Conservation (phyloP, 2,888 invertebrate genomes). For the Scaptomyza flava region DNA sequence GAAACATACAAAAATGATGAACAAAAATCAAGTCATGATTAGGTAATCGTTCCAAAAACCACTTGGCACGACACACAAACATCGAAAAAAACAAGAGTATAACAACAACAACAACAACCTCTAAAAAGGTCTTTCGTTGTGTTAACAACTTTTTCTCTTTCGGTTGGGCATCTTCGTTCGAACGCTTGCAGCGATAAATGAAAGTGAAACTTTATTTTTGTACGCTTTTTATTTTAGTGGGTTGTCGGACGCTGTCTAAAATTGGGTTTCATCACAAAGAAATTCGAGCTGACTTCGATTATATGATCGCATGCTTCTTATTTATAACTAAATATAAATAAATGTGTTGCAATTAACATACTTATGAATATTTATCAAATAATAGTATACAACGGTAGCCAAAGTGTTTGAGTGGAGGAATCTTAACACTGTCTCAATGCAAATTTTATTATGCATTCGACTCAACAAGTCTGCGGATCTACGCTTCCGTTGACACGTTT, state of each 20-base stretch:
- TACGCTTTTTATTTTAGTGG: not conserved
- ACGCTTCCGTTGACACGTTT: constrained; percentile 52
- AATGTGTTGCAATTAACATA: constrained; percentile 33
- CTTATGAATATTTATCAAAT: constrained; percentile 29
- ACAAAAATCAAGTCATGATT: constrained; percentile 67
- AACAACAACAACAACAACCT: constrained; percentile 37
- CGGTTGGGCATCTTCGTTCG: constrained; percentile 44
- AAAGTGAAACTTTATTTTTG: constrained; percentile 49
- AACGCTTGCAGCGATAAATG: constrained; percentile 38
- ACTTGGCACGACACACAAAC: constrained; percentile 76
- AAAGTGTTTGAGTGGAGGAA: not conserved
- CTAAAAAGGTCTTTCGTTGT: constrained; percentile 54
- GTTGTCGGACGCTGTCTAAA: constrained; percentile 24
- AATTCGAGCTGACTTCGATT: constrained; percentile 58
- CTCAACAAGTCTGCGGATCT: constrained; percentile 18
- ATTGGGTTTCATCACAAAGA: constrained; percentile 54
- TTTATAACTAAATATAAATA: constrained; percentile 12
- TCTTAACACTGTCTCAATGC: constrained; percentile 32
- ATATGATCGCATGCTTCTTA: constrained; percentile 46
- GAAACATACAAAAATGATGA: constrained; percentile 31
- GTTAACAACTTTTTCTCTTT: constrained; percentile 56
- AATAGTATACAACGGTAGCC: constrained; percentile 17
- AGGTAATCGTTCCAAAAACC: constrained; percentile 74
- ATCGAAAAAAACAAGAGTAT: constrained; percentile 48
- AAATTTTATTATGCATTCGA: constrained; percentile 47